Percentiles rank a stretch among this genome's conserved stretches.
These are phyloP conservation scores for Goniozus legneri DNA, from an alignment of 1,140 invertebrate species.

Conservation along the genomic window DNA sequence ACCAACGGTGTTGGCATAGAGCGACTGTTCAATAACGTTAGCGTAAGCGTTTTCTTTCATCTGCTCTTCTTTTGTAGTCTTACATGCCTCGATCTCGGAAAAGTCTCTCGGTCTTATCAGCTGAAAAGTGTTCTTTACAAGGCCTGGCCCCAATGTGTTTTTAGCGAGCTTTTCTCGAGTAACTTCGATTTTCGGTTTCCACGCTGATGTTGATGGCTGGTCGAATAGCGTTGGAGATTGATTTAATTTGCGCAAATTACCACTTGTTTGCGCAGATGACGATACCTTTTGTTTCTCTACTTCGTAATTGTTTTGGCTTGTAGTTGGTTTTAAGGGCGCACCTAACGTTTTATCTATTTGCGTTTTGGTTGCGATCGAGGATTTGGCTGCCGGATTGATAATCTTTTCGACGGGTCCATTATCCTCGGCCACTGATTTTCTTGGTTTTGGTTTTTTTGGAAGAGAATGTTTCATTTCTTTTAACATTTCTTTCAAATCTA, in stretches of 20 bases:
- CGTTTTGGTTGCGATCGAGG: constrained; percentile 13
- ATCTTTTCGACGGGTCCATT: constrained; percentile 4
- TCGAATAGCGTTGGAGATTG: constrained; percentile 14
- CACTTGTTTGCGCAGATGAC: constrained; percentile 53
- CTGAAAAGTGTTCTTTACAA: constrained; percentile 47
- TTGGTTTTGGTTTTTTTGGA: constrained; percentile 50
- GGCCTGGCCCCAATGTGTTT: constrained; percentile 23
- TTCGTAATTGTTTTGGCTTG: constrained; percentile 19
- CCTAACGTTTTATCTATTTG: background rate
- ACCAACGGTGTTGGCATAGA: constrained; percentile 31
- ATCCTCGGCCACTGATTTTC: constrained; percentile 14
- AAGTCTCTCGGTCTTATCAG: constrained; percentile 55
- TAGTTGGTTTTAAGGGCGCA: constrained; percentile 10
- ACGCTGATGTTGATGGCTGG: constrained; percentile 15
- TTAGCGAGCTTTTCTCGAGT: constrained; percentile 31
- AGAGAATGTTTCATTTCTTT: constrained; percentile 68
- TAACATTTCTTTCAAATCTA: constrained; percentile 60
- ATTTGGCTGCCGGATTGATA: background rate
- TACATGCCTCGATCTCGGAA: constrained; percentile 49
- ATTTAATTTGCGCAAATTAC: constrained; percentile 46
- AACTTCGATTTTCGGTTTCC: constrained; percentile 12
- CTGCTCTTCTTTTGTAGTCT: constrained; percentile 26
- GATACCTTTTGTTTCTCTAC: constrained; percentile 51
- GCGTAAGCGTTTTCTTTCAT: constrained; percentile 44
- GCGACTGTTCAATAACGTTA: constrained; percentile 43